Conservation (phyloP, 2,888 invertebrate species). For the Labia minor region DNA sequence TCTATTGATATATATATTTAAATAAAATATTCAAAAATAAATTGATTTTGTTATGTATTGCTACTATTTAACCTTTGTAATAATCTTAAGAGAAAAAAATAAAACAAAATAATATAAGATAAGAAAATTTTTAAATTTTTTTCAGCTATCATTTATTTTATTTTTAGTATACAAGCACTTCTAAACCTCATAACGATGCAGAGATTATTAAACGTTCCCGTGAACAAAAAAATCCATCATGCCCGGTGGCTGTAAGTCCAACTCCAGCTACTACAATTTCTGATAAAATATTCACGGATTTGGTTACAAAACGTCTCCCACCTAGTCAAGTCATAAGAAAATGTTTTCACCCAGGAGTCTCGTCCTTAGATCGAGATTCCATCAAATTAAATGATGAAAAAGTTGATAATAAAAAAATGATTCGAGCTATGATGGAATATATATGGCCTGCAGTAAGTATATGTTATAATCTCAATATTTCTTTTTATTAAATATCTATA, state of each 20-base stretch:
- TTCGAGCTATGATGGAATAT: constrained; percentile 77
- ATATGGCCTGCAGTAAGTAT: constrained; percentile 82
- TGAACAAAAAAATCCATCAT: background rate
- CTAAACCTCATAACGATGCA: background rate
- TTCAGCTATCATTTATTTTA: too few species aligned
- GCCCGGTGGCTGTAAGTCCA: background rate
- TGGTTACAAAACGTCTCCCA: constrained; percentile 19
- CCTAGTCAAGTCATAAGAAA: constrained; percentile 47
- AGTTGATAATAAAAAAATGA: constrained; percentile 65
- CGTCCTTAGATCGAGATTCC: constrained; percentile 42
- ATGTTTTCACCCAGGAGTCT: constrained; percentile 87
- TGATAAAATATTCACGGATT: constrained; percentile 20
- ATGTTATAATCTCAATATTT: constrained; percentile 28
- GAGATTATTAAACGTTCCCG: background rate
- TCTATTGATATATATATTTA: too few species aligned
- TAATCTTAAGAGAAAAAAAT: too few species aligned
- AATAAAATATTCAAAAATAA: too few species aligned
- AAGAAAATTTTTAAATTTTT: background rate
- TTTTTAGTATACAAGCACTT: background rate
- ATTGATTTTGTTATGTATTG: too few species aligned
- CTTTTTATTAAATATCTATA: constrained; percentile 13
- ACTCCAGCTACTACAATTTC: constrained; percentile 14
- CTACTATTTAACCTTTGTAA: too few species aligned
- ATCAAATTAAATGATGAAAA: constrained; percentile 32
- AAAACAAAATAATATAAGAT: background rate